Base-by-base conservation (phyloP, 2,888 invertebrate genomes). In the Drosophila yooni region DNA sequence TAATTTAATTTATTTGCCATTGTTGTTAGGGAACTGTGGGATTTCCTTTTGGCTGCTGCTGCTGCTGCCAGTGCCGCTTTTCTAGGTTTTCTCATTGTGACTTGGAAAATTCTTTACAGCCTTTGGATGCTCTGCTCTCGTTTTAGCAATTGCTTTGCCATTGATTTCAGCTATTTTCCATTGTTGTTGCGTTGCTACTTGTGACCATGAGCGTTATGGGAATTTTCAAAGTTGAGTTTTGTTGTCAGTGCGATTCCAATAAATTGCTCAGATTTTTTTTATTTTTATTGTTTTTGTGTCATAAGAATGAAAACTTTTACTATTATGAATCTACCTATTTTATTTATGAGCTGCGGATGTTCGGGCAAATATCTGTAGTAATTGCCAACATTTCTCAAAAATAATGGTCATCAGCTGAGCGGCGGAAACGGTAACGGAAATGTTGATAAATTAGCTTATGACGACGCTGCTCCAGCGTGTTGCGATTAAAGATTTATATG, bases 1-100 rank as follows among this genome's bases (percentile, higher is more conserved):
- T 88, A 88, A 87, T 88, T 87, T 87, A 88, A 87, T 87, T 87
- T 87, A 87, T 87, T 88, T 87, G 84, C 77, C 74, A 79, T 87
- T 87, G 86, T 88, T 86, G 84, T 78, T 77, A 59, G 81, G 74
- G 74, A 83, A 84, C 79, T 88, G 88, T 88, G 82, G 89, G 82
- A 84, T 82, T 88, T 83, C 84, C 88, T 76, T 74, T 81, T 31
- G 62, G 57, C 70, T 57, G 56, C 29, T 54, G 66, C 70, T 40
- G 63, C 58, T 73, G 54, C 68, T 21, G 25, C 46, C 27, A 62
- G 54, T 73, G 59, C 66, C 67, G 74, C 70, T 66, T 67, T 68
- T 70, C 80, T 82, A 78, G 70, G 76, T 82, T 82, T 83, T 76
- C 82, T 76, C 82, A 78, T 87, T 83, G 79, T 76, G 72, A 70